Evolutionary conservation across 2,113 vertebrate genomes (phyloP).

Genomic region (Petromus typicus): DNA sequence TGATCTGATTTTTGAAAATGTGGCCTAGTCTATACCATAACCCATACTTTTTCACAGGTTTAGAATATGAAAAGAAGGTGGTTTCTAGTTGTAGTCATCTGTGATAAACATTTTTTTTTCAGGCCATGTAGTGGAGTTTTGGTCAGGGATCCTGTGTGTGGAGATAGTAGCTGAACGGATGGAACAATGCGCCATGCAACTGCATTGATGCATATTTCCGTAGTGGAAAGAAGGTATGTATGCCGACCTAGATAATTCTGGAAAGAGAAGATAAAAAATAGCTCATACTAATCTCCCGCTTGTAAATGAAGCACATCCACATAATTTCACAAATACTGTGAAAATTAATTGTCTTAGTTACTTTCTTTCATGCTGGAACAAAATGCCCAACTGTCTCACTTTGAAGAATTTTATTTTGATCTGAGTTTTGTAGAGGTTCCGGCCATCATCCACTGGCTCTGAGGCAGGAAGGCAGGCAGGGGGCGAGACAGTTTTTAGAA

Average conservation of each 20-base stretch:
- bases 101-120: background rate
- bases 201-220: background rate
- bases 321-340: constrained; percentile 19
- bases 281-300: background rate
- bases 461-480: background rate
- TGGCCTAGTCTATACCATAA: background rate
- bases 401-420: background rate
- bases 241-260: background rate
- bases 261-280: constrained; percentile 33
- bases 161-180: background rate
- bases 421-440: background rate
- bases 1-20: background rate
- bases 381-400: background rate
- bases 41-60: background rate
- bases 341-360: background rate
- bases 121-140: background rate
- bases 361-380: background rate
- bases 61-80: background rate
- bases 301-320: background rate
- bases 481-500: background rate
- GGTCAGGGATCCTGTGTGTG: background rate
- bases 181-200: background rate
- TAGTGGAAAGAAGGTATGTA: background rate
- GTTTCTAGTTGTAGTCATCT: background rate
- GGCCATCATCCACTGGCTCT: background rate